Evolutionary conservation across 2,888 invertebrate genomes (phyloP).

Genomic region (Drosophila anomalata): DNA sequence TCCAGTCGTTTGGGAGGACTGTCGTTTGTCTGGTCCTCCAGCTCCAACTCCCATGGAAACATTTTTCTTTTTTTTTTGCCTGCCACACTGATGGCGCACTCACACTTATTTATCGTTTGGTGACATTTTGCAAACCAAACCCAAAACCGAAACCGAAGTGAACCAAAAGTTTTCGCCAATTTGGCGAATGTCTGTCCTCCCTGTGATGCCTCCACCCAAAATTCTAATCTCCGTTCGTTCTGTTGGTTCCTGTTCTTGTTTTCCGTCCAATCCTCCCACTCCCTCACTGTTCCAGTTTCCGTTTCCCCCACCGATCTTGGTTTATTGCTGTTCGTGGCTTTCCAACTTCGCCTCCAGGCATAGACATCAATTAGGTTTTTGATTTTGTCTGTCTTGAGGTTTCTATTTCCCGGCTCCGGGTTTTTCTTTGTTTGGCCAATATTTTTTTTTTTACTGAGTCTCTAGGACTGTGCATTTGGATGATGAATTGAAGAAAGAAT

Average conservation of each 20-base stretch:
- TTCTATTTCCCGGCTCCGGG: conserved; percentile 24
- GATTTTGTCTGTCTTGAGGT: conserved; percentile 65
- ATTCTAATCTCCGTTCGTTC: conserved; percentile 71
- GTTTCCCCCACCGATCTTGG: conserved; percentile 21
- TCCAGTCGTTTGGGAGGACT: conserved; percentile 35
- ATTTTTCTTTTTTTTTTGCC: neutral
- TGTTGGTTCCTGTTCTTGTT: conserved; percentile 43
- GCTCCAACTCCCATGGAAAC: neutral
- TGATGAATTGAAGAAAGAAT: conserved; percentile 14
- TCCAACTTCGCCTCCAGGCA: conserved; percentile 46
- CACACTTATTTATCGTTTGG: conserved; percentile 72
- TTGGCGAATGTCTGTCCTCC: conserved; percentile 55
- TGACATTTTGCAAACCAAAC: conserved; percentile 63
- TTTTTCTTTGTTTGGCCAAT: conserved; percentile 2
- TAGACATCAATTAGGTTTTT: conserved; percentile 70
- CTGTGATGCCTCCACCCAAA: conserved; percentile 41
- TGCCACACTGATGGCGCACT: conserved; percentile 11
- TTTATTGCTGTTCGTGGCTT: conserved; percentile 73
- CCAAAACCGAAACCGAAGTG: conserved; percentile 32
- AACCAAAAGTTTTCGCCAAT: conserved; percentile 69
- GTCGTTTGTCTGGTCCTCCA: conserved; percentile 7
- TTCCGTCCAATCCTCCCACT: conserved; percentile 9
- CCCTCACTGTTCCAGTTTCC: conserved; percentile 1
- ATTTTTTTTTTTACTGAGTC: neutral
- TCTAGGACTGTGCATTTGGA: neutral